Base-by-base conservation (phyloP, 2,797 vertebrate genomes). In the Typhlichthys subterraneus region DNA sequence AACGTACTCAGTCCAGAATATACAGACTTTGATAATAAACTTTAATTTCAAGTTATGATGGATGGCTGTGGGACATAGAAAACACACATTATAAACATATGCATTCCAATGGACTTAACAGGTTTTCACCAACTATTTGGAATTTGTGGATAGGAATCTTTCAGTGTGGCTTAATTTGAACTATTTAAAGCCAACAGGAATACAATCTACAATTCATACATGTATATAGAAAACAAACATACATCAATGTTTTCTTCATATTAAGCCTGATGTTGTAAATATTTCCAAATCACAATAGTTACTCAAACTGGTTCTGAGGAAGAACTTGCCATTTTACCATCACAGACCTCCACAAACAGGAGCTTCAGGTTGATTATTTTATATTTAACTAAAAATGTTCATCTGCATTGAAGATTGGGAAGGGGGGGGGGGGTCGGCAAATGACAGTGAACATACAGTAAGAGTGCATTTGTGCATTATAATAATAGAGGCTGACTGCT, bases 11-110 rank as follows among this genome's bases (percentile, higher is more conserved):
- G 10, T 12, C 11, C 45, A 8, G 31, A 38, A 53, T 42, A 48
- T 9, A 13, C 12, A 61, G n/a, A 79, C 70, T 76, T 82, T 88
- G 85, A 91, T 91, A 89, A 91, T 92, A 93, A 92, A 91, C 89
- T 92, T 93, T 92, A 89, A 88, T 89, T 89, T 91, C 90, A 92
- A 90, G 89, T 92, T 91, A 89, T 77, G 88, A 85, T 89, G 86
- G 89, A 92, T 89, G 89, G 87, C 86, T 87, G 86, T 91, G 88
- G 86, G 90, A 91, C 90, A 91, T 91, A 92, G 89, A 92, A 92
- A 93, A 91, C 89, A 90, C 86, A 91, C 83, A 90, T 90, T 91
- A 91, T 87, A 91, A 93, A 91, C 88, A 90, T 89, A 88, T 89
- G 87, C 78, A 92, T 88, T 90, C 87, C 83, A 81, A 82, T 61